Evolutionary conservation across 1,140 invertebrate genomes (phyloP), one percentile per base, ranked within the genome.

Genomic region (Magallana angulata): DNA sequence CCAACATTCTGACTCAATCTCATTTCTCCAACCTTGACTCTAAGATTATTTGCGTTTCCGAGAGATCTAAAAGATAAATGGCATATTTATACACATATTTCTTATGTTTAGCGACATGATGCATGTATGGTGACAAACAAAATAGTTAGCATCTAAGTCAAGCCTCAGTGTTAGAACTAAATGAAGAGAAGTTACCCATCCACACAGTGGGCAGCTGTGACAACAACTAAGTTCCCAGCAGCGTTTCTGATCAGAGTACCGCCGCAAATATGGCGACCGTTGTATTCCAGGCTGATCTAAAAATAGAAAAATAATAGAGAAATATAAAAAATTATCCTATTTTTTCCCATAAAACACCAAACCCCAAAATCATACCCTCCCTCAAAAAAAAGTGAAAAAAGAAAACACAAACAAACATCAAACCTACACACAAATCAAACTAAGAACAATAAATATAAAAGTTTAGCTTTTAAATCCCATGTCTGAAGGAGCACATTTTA

Each of bases 151-250:
- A 4, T 48, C 5, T 48, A 48, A 48, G 36, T 5, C 36, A 48
- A 2, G 36, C 36, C 1, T 4, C 3, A 48, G 36, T 48, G 2
- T 48, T 48, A 48, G 36, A 4, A 48, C 36, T 3, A 48, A 48
- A 48, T 48, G 36, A 48, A 64, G 14, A 64, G 14, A 64, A 14
- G 7, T 82, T 82, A 82, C 81, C 81, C 81, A 16, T 82, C 81
- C 56, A 82, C 81, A 57, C 81, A 82, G 57, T 82, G 81, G 18
- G 81, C 81, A 56, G 81, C 81, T 12, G 81, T 82, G 16, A 82
- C 57, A 5, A 82, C 81, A 9, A 82, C 48, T 16, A 82, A 57
- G 7, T 57, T 7, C n/a, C 81, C 81, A 6, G 7, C 57, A 56
- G 56, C 9, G 57, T 82, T 82, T 30, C 81, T 57, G 18, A 82